These are phyloP conservation scores for Pseudomyrmex flavicornis DNA, from an alignment of 1,140 invertebrate species.

Conservation along the genomic window DNA sequence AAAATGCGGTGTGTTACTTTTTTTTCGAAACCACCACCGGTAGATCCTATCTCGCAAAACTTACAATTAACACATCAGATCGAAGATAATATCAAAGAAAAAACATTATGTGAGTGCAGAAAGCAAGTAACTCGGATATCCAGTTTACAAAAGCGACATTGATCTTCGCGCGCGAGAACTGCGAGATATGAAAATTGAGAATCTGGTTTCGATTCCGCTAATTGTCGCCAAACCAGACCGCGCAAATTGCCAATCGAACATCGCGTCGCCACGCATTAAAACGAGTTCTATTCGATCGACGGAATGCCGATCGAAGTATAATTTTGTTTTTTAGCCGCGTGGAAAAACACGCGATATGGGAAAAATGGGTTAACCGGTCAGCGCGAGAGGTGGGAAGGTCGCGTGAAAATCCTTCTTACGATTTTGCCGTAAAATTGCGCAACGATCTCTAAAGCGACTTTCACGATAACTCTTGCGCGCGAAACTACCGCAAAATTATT, in stretches of 20 bases:
- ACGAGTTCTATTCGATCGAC: background rate
- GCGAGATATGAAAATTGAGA: slow-evolving; percentile 29
- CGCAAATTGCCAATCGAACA: background rate
- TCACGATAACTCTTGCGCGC: slow-evolving; percentile 50
- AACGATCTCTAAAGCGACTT: slow-evolving; percentile 28
- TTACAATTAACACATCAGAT: too few species aligned
- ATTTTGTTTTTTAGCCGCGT: background rate
- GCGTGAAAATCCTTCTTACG: background rate
- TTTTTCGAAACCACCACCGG: too few species aligned
- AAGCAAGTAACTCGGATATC: slow-evolving; percentile 16
- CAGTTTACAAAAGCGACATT: slow-evolving; percentile 42
- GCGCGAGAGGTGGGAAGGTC: background rate
- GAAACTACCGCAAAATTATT: slow-evolving; percentile 37
- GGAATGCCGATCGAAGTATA: background rate
- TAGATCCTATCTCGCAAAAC: too few species aligned
- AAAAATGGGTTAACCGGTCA: slow-evolving; percentile 34
- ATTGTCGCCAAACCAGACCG: slow-evolving; percentile 32
- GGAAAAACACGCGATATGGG: background rate
- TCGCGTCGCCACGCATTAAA: background rate
- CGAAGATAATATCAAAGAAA: too few species aligned
- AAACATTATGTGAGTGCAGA: background rate
- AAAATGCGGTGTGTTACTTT: too few species aligned
- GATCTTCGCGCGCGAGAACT: slow-evolving; percentile 24
- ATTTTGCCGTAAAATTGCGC: slow-evolving; percentile 25
- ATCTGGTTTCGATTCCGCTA: slow-evolving; percentile 23